Evolutionary conservation across 2,113 vertebrate species (phyloP).

Genomic region (Mormyrus iriodes): DNA sequence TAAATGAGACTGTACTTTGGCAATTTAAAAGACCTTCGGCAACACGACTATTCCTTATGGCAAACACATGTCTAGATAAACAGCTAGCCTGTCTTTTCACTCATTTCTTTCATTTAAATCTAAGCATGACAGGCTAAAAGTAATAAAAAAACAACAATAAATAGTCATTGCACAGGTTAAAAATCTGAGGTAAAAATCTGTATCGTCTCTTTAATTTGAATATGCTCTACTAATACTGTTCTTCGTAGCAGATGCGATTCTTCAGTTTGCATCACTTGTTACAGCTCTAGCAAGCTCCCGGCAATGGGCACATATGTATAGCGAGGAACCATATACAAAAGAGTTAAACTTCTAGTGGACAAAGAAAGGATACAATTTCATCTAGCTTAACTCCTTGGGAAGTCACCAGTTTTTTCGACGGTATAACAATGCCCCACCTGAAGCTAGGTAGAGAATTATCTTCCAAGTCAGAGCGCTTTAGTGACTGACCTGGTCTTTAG

Average conservation of each 20-base stretch:
- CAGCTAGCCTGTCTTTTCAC: not conserved
- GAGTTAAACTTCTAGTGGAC: constrained; percentile 8
- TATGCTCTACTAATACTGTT: not conserved
- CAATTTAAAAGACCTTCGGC: not conserved
- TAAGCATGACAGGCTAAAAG: not conserved
- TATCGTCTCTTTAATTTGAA: constrained; percentile 1
- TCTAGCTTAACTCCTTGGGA: not conserved
- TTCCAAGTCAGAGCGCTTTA: not conserved
- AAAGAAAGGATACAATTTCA: not conserved
- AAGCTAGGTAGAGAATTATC: constrained; percentile 4
- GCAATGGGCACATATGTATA: not conserved
- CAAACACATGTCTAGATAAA: not conserved
- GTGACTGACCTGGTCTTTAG: not conserved
- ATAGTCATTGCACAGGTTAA: not conserved
- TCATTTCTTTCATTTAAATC: not conserved
- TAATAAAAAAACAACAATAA: constrained; percentile 1
- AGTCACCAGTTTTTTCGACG: not conserved
- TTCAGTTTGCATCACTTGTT: constrained; percentile 17
- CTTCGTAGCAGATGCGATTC: not conserved
- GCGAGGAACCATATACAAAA: not conserved
- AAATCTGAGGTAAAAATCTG: constrained; percentile 1
- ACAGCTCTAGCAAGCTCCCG: not conserved
- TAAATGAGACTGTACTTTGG: constrained; percentile 38
- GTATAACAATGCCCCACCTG: not conserved
- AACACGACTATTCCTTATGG: constrained; percentile 12